These are phyloP conservation scores for Emmelina monodactyla DNA, from an alignment of 2,888 invertebrate genomes.

Conservation along the genomic window DNA sequence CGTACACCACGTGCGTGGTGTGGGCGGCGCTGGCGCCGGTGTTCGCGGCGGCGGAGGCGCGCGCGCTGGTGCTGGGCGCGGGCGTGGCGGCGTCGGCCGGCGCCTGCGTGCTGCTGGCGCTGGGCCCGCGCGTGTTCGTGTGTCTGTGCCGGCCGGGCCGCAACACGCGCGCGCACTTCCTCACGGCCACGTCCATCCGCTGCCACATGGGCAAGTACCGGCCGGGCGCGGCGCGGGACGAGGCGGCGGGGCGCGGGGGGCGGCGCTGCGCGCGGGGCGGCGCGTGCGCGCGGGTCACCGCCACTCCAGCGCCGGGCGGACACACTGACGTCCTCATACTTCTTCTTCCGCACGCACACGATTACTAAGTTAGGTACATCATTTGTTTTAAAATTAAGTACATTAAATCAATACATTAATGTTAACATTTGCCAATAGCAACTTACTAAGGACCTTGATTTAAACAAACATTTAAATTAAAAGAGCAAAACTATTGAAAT, in stretches of 20 bases:
- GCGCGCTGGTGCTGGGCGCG: slow-evolving; percentile 53
- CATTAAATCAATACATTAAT: too few relatives aligned
- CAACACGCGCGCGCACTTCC: slow-evolving; percentile 78
- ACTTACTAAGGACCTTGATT: too few relatives aligned
- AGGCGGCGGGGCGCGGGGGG: slow-evolving; percentile 1
- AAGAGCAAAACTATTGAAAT: too few relatives aligned
- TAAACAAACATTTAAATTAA: too few relatives aligned
- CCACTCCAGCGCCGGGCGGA: not conserved
- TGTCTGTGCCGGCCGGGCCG: slow-evolving; percentile 77
- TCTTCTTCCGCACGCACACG: slow-evolving; percentile 11
- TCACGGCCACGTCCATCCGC: slow-evolving; percentile 75
- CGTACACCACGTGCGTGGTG: slow-evolving; percentile 80
- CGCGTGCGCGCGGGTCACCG: slow-evolving; percentile 5
- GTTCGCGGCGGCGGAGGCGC: slow-evolving; percentile 50
- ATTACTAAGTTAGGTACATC: too few relatives aligned
- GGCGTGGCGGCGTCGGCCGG: slow-evolving; percentile 77
- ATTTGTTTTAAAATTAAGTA: too few relatives aligned
- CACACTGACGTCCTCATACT: slow-evolving; percentile 8
- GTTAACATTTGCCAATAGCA: too few relatives aligned
- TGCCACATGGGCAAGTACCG: slow-evolving; percentile 68
- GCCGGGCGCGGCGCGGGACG: slow-evolving; percentile 12
- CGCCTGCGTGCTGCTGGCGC: slow-evolving; percentile 75
- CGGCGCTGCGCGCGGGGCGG: slow-evolving; percentile 4
- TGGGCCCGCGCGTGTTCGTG: slow-evolving; percentile 76
- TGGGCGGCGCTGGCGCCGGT: slow-evolving; percentile 83